Evolutionary conservation across 2,888 invertebrate genomes (phyloP), one percentile per base, ranked within the genome.

Genomic region (Marronus borbonicus): DNA sequence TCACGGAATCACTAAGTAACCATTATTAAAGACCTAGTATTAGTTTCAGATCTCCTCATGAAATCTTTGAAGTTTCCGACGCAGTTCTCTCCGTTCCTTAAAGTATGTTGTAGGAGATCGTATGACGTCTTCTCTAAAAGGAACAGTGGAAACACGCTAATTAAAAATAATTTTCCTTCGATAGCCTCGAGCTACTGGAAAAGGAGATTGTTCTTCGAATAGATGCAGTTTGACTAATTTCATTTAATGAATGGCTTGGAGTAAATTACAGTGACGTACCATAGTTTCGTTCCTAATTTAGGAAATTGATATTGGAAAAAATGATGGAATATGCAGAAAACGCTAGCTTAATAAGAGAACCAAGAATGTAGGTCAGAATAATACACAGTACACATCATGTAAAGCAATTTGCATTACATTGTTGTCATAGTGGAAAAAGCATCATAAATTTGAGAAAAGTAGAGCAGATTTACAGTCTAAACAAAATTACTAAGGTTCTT

Each of bases 1-100:
- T 64, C 20, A n/a, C 64, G n/a, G 14, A 64, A 64, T 36, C 36
- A n/a, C 64, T 64, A 64, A 64, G 36, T 64, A 64, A 64, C 64
- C 64, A 64, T 28, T 62, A 62, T 62, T 14, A 62, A 44, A 44
- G 44, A 44, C 44, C 44, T 7, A 44, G 14, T 12, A 24, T 28
- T 62, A 62, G 62, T 62, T 62, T 31, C n/a, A 62, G 28, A 62
- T 62, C 24, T 28, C 62, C 28, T 62, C 20, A 17, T 62, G 20
- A 12, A 62, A 28, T 55, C 55, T 55, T 55, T 55, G 20, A 55
- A 55, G 55, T 55, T 55, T 55, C 55, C 55, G 7, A 2, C 14
- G 2, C 17, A 55, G 55, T 55, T 55, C 55, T 7, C n/a, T 2
- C n/a, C 55, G 2, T 55, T 55, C 20, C 24, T 3, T 17, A 55